Percentiles rank a stretch among this genome's conserved stretches.
Conservation (phyloP, 2,888 invertebrate species). For the Drepanosiphum platanoidis region DNA sequence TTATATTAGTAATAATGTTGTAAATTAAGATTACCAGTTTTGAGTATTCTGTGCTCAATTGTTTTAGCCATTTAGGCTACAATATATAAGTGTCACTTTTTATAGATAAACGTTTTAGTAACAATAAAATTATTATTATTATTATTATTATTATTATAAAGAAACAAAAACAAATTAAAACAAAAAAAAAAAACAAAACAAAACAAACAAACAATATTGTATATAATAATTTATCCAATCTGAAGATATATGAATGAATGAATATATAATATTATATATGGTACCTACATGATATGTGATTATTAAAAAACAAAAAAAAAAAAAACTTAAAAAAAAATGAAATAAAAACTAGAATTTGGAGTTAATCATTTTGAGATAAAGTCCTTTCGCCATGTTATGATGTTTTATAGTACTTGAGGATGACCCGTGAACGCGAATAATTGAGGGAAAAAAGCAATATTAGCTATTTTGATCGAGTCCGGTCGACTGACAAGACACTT, state of each 20-base stretch:
- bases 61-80: slow-evolving; percentile 56
- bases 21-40: slow-evolving; percentile 61
- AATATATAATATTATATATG: slow-evolving; percentile 27
- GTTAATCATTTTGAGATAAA: slow-evolving; percentile 24
- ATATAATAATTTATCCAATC: slow-evolving; percentile 49
- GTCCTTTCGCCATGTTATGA: too few species aligned
- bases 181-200: not conserved
- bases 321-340: not conserved
- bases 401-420: too few species aligned
- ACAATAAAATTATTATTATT: slow-evolving; percentile 51
- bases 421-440: too few species aligned
- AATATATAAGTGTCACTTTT: slow-evolving; percentile 53
- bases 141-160: slow-evolving; percentile 29
- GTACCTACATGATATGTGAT: slow-evolving; percentile 37
- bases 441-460: too few species aligned
- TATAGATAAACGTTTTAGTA: slow-evolving; percentile 57
- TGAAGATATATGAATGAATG: not conserved
- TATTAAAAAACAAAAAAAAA: slow-evolving; percentile 35
- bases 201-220: slow-evolving; percentile 30
- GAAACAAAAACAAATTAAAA: not conserved
- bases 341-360: slow-evolving; percentile 46
- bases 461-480: too few species aligned
- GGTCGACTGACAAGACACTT: too few species aligned
- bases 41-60: slow-evolving; percentile 59
- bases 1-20: slow-evolving; percentile 54